Percentiles rank a stretch among this genome's conserved stretches.
Conservation (phyloP, 2,888 invertebrate genomes). For the Andrena haemorrhoa region DNA sequence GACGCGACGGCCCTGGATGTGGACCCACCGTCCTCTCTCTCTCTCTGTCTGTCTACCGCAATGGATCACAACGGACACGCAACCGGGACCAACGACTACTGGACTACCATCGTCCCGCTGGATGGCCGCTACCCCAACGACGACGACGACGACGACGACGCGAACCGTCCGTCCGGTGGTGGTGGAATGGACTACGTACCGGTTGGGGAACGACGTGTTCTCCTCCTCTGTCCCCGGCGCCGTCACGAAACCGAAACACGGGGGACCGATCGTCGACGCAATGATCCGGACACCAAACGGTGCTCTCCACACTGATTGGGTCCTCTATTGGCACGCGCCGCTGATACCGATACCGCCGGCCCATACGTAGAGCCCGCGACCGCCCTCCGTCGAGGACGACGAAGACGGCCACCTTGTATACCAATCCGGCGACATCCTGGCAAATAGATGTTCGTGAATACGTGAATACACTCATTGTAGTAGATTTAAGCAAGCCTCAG, state of each 20-base stretch:
- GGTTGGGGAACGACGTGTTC: constrained; percentile 32
- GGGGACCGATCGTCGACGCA: constrained; percentile 65
- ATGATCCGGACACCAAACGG: constrained; percentile 59
- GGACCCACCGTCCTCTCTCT: constrained; percentile 24
- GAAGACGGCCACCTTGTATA: constrained; percentile 99
- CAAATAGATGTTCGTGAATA: constrained; percentile 99
- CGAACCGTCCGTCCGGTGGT: constrained; percentile 11
- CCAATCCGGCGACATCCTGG: constrained; percentile 99
- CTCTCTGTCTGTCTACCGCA: constrained; percentile 7
- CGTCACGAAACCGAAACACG: constrained; percentile 60
- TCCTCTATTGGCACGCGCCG: constrained; percentile 70
- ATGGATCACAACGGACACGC: constrained; percentile 32
- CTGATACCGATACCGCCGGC: constrained; percentile 76
- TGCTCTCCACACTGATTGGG: constrained; percentile 64
- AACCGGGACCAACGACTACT: constrained; percentile 38
- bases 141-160: constrained; percentile 12
- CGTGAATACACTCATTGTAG: constrained; percentile 86
- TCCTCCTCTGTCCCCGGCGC: constrained; percentile 46
- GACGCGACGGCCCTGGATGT: constrained; percentile 58
- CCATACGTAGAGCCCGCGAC: constrained; percentile 91
- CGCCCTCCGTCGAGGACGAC: constrained; percentile 99
- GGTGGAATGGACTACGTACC: constrained; percentile 54
- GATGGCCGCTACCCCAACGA: constrained; percentile 30
- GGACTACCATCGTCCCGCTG: constrained; percentile 9
- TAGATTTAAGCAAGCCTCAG: constrained; percentile 82